Conservation (phyloP, 2,113 vertebrate genomes). For the Oreochromis spilurus region DNA sequence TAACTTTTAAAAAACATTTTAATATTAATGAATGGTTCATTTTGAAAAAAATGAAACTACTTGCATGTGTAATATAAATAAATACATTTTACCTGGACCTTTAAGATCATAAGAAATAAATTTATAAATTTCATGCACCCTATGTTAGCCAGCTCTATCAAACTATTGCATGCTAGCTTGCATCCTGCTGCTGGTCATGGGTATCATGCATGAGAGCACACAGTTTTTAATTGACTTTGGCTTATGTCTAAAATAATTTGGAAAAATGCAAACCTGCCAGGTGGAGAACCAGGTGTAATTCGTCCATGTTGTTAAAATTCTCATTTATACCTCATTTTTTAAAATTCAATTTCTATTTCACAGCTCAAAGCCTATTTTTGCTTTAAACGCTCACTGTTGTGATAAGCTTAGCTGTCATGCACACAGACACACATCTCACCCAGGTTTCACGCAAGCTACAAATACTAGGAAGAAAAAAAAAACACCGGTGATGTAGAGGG, state of each 20-base stretch:
- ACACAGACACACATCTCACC: neutral
- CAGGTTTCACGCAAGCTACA: neutral
- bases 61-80: rapidly evolving
- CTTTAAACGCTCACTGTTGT: neutral
- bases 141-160: neutral
- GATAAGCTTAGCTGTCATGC: neutral
- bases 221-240: slow-evolving; percentile 12
- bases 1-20: neutral
- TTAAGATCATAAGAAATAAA: neutral
- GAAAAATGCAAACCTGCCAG: slow-evolving; percentile 22
- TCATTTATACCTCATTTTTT: neutral
- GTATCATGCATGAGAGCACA: neutral
- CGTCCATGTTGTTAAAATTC: neutral
- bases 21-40: neutral
- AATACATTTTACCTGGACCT: neutral
- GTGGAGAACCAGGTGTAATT: neutral
- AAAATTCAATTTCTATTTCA: neutral
- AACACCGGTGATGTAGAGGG: neutral
- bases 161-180: neutral
- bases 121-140: neutral
- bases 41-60: rapidly evolving
- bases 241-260: slow-evolving; percentile 3
- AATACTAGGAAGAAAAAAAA: neutral
- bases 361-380: neutral
- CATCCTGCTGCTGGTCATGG: neutral